phyloP scores from a whole-genome alignment of 2,888 invertebrate species.

The Orgyia antiqua region DNA sequence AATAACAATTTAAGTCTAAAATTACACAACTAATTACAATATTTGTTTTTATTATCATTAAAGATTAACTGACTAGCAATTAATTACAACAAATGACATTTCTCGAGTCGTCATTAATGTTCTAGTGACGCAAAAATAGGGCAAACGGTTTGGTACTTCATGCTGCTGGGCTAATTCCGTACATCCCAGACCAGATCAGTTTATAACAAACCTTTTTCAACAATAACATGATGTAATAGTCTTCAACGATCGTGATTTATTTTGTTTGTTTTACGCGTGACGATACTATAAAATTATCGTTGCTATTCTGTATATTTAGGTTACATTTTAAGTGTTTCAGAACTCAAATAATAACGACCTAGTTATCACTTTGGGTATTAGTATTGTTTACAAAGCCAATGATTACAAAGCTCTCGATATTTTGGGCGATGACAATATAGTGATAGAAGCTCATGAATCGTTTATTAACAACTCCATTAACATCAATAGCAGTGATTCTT shows the following conservation, averaged over 20 bases:
- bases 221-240: constrained; percentile 16
- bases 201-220: constrained; percentile 15
- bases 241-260: constrained; percentile 13
- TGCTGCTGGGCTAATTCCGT: constrained; percentile 20
- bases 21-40: constrained; percentile 5
- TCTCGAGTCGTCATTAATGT: constrained; percentile 7
- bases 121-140: constrained; percentile 15
- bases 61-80: constrained; percentile 14
- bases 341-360: no score
- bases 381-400: no score
- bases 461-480: constrained; percentile 16
- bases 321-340: no score
- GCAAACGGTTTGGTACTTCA: constrained; percentile 13
- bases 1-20: no score
- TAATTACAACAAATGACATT: constrained; percentile 19
- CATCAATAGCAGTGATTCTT: constrained; percentile 9
- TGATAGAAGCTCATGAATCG: constrained; percentile 3
- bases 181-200: constrained; percentile 16
- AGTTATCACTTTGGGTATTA: neutral
- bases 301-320: neutral
- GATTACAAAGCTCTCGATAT: no score
- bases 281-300: constrained; percentile 3
- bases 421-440: constrained; percentile 1
- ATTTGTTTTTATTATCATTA: constrained; percentile 14
- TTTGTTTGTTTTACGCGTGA: constrained; percentile 20